Percentiles rank a stretch among this genome's conserved stretches.
phyloP scores from a whole-genome alignment of 1,140 invertebrate genomes.

The Zaprionus lachaisei region DNA sequence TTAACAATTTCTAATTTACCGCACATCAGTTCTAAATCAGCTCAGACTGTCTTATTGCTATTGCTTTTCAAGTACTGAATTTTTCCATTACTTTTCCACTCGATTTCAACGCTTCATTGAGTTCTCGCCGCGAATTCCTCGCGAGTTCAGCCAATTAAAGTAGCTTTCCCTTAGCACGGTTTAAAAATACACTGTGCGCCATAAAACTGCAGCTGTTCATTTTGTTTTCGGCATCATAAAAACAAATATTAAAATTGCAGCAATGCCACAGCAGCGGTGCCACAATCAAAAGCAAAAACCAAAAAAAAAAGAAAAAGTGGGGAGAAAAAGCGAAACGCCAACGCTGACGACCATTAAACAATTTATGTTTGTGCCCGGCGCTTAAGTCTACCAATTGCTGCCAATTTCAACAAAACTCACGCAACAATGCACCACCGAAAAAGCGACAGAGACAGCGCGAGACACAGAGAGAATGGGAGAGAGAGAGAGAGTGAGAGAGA shows the following conservation, averaged over 20 bases:
- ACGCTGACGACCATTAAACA: constrained; percentile 65
- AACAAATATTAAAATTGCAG: constrained; percentile 66
- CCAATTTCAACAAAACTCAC: constrained; percentile 65
- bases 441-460: neutral
- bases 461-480: neutral
- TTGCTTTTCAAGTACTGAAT: neutral
- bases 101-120: constrained; percentile 21
- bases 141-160: constrained; percentile 32
- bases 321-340: constrained; percentile 32
- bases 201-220: constrained; percentile 58
- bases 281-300: constrained; percentile 32
- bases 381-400: constrained; percentile 63
- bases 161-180: constrained; percentile 12
- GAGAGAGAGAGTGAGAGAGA: neutral
- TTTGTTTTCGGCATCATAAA: constrained; percentile 55
- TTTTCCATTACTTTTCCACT: constrained; percentile 5
- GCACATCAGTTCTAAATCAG: neutral
- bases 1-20: too few relatives aligned
- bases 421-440: constrained; percentile 45
- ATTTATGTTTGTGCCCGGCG: constrained; percentile 65
- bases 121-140: constrained; percentile 11
- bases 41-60: neutral
- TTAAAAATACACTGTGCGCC: constrained; percentile 24
- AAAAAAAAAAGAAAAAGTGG: constrained; percentile 12
- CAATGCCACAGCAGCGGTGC: constrained; percentile 44